phyloP scores from a whole-genome alignment of 1,140 invertebrate species.

The Drosophila repleta region DNA sequence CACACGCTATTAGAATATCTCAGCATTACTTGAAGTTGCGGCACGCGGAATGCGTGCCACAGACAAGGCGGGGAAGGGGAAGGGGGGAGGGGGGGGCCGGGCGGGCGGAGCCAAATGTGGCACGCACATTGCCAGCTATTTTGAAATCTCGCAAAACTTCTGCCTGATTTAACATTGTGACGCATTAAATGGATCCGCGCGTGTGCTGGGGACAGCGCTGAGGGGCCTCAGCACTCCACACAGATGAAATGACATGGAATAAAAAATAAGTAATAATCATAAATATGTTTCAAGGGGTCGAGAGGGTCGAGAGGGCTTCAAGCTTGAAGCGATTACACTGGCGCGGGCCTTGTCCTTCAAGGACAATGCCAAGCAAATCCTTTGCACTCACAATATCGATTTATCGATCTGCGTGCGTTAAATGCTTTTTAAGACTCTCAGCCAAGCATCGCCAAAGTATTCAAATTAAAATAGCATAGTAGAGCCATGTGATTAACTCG shows the following conservation, averaged over 20 bases:
- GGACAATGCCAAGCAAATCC: not conserved
- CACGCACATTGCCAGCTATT: constrained; percentile 58
- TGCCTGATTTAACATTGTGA: constrained; percentile 69
- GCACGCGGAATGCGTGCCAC: constrained; percentile 27
- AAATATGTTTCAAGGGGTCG: constrained; percentile 6
- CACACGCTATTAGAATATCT: constrained; percentile 72
- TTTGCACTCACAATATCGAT: constrained; percentile 5
- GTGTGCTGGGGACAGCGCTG: not conserved
- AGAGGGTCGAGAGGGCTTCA: not conserved
- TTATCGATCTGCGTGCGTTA: constrained; percentile 1
- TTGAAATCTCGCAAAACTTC: constrained; percentile 68
- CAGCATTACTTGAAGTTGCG: constrained; percentile 52
- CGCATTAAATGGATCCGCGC: constrained; percentile 45
- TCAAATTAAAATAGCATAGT: too few relatives aligned
- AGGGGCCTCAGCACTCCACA: not conserved
- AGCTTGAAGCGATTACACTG: constrained; percentile 1
- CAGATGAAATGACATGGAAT: constrained; percentile 32
- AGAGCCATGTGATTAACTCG: too few relatives aligned
- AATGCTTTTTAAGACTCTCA: not conserved
- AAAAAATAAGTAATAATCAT: constrained; percentile 41
- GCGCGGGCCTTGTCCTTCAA: not conserved
- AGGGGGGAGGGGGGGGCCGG: not conserved
- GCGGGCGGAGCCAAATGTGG: not conserved
- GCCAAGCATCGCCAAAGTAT: not conserved
- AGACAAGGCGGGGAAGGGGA: not conserved